phyloP scores from a whole-genome alignment of 2,888 invertebrate species.

The Caenorhabditis uteleia region DNA sequence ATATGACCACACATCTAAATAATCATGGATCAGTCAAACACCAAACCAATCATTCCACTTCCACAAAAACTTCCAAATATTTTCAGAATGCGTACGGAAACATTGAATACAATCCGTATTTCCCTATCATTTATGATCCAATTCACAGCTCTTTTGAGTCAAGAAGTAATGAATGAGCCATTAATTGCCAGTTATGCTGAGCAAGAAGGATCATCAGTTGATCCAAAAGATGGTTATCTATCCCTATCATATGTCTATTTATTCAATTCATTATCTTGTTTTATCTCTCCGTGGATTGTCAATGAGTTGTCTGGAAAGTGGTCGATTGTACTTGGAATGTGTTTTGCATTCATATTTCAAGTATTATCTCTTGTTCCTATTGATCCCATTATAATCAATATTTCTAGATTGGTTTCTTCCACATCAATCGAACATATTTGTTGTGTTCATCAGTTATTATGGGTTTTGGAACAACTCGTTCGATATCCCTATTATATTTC shows the following conservation, averaged over 20 bases:
- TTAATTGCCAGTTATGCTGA: constrained; percentile 8
- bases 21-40: background rate
- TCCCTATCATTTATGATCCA: constrained; percentile 15
- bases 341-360: background rate
- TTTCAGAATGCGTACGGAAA: constrained; percentile 1
- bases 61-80: background rate
- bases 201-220: background rate
- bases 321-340: constrained; percentile 9
- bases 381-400: background rate
- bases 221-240: constrained; percentile 16
- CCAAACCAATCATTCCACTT: background rate
- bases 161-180: constrained; percentile 20
- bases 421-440: background rate
- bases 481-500: background rate
- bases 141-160: constrained; percentile 13
- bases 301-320: constrained; percentile 10
- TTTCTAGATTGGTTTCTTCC: constrained; percentile 7
- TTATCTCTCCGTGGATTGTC: constrained; percentile 7
- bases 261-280: constrained; percentile 15
- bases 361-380: background rate
- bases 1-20: too few relatives aligned
- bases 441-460: background rate
- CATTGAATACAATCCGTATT: constrained; percentile 8
- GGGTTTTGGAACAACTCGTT: constrained; percentile 16
- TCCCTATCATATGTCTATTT: constrained; percentile 12